Evolutionary conservation across 2,113 vertebrate genomes (phyloP).

Genomic region (Callionymus lyra): DNA sequence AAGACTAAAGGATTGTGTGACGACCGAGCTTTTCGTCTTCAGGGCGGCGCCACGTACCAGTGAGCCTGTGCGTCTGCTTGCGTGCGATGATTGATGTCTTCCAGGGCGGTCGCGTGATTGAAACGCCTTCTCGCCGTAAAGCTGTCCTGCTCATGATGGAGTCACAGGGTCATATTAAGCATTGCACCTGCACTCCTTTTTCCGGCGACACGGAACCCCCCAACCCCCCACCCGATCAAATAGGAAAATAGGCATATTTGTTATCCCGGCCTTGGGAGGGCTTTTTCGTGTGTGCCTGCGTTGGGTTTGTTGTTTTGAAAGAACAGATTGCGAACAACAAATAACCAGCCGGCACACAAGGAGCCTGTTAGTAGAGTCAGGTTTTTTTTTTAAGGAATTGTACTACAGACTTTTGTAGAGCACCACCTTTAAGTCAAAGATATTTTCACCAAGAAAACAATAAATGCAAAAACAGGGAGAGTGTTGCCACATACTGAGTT

Average conservation of each 20-base stretch:
- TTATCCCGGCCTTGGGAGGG: slow-evolving; percentile 67
- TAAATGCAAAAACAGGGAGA: too few relatives aligned
- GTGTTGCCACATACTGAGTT: too few relatives aligned
- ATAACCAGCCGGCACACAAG: too few relatives aligned
- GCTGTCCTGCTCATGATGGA: slow-evolving; percentile 63
- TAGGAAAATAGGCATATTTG: slow-evolving; percentile 68
- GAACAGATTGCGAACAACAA: slow-evolving; percentile 4
- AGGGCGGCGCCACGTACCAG: background rate
- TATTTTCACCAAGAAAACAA: too few relatives aligned
- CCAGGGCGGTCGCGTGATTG: slow-evolving; percentile 53
- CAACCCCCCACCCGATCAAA: slow-evolving; percentile 63
- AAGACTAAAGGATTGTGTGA: too few relatives aligned
- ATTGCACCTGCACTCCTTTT: slow-evolving; percentile 63
- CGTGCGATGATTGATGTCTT: slow-evolving; percentile 53
- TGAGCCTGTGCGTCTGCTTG: slow-evolving; percentile 8
- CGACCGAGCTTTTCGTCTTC: too few relatives aligned
- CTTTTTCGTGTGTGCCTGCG: slow-evolving; percentile 11
- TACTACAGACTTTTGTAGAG: too few relatives aligned
- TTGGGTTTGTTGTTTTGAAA: slow-evolving; percentile 4
- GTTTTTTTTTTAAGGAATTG: too few relatives aligned
- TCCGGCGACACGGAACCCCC: slow-evolving; percentile 48
- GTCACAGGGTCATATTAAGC: slow-evolving; percentile 60
- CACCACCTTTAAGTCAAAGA: too few relatives aligned
- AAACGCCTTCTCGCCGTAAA: slow-evolving; percentile 67
- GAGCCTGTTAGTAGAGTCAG: too few relatives aligned